Evolutionary conservation across 2,113 vertebrate genomes (phyloP), one percentile per base, ranked within the genome.

Genomic region (Podarcis cretensis): DNA sequence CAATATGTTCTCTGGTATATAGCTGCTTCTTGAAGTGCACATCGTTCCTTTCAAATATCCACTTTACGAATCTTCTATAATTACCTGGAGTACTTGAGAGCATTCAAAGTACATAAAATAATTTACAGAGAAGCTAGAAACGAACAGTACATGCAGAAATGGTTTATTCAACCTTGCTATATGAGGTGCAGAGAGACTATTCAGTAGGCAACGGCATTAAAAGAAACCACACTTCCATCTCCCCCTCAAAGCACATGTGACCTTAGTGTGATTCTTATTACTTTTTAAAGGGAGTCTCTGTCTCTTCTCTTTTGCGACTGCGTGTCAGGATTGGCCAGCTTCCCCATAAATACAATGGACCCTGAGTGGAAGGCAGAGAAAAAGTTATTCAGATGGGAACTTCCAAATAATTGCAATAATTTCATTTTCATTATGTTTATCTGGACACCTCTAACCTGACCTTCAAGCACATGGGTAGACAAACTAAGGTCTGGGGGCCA

Each of bases 261-360:
- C 4, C n/a, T 93, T 54, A 6, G 10, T 32, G 5, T 5, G 40
- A 90, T 89, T 59, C 14, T 86, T 79, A 32, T 83, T 59, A 66
- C 37, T 37, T 21, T 54, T 96, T 89, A 94, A 68, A 93, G 77
- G 74, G 95, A 96, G 87, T 96, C 90, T 30, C 65, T 84, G 40
- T 94, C 92, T 94, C 93, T 95, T 89, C 93, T 83, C 3, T 84
- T 91, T 68, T 78, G 78, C 40, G 89, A 89, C 59, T 89, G 89
- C 23, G n/a, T 88, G 27, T 95, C 89, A 82, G 93, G 94, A 92
- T 93, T 96, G 93, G 94, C 90, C 90, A 97, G 86, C n/a, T 54
- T 89, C 93, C 91, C 95, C 90, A 90, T 95, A 91, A 97, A 93
- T 4, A 89, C 85, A 93, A 97, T 83, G 30, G 93, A 91, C 73